Evolutionary conservation across 2,113 vertebrate species (phyloP), one percentile per base, ranked within the genome.

Genomic region (Crocuta crocuta): DNA sequence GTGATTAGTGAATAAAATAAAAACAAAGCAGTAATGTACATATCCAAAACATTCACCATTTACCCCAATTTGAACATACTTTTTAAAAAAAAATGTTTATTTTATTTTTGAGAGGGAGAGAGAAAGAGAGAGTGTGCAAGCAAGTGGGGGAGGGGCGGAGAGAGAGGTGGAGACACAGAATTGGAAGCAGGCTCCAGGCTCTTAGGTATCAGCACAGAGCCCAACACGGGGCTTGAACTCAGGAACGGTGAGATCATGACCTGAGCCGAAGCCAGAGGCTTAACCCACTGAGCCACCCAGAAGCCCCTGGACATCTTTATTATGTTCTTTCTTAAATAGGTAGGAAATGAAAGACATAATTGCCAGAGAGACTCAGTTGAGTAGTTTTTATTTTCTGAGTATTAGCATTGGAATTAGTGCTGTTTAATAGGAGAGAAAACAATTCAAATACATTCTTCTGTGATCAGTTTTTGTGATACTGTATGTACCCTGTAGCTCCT

Each of bases 1-100:
- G 43, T 80, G 48, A 89, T 79, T 96, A 87, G 92, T 87, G 28
- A 93, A 65, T 86, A 70, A 73, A 95, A 90, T 84, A 31, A 94
- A 95, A 94, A 70, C 73, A 15, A 89, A 94, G 48, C 74, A 39
- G 17, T 68, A 65, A 88, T 43, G 53, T 45, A 33, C 11, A 3
- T 53, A 68, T 31, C 3, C 17, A 70, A 63, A 58, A 53, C 4
- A 5, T 23, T 89, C 24, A 39, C 45, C 15, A 12, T 21, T 86
- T 61, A 53, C 13, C 21, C 33, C 35, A 28, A 48, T 86, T 73
- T 83, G 73, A 84, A 43, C 17, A 88, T 71, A 33, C 78, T 87
- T 48, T 19, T 61, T 9, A 61, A 61, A 61, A 61, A 21, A 19
- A 21, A 61, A 61, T 61, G 58, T 23, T 61, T 61, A 61, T 61